A percentile compares a stretch with the other conserved stretches of the same genome.
Evolutionary conservation across 1,140 invertebrate species (phyloP).

Genomic region (Magallana angulata): DNA sequence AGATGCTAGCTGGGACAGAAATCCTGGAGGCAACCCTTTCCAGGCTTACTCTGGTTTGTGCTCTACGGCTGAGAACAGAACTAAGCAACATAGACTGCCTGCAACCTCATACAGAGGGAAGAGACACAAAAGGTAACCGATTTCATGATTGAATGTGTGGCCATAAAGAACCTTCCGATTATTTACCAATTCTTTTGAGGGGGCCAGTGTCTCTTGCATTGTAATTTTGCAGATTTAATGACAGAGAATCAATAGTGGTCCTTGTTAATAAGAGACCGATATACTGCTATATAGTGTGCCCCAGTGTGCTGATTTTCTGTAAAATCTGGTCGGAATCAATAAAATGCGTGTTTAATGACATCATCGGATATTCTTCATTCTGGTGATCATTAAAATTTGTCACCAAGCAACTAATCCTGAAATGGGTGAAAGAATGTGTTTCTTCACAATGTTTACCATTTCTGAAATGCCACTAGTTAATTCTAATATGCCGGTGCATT

Average conservation of each 20-base stretch:
- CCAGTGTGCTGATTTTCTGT: background rate
- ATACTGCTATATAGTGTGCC: slow-evolving; percentile 18
- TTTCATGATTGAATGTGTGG: slow-evolving; percentile 4
- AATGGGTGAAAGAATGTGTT: background rate
- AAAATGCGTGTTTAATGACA: slow-evolving; percentile 36
- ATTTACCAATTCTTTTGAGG: slow-evolving; percentile 28
- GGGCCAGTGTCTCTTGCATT: background rate
- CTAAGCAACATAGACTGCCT: no score
- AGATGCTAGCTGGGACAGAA: no score
- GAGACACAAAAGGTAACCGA: no score
- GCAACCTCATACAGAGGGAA: no score
- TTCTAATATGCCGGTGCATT: no score
- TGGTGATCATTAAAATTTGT: slow-evolving; percentile 32
- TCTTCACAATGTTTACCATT: no score
- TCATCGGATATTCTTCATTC: slow-evolving; percentile 27
- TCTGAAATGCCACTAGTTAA: no score
- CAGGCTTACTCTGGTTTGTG: no score
- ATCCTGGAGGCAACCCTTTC: no score
- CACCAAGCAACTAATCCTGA: slow-evolving; percentile 25
- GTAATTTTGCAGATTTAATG: slow-evolving; percentile 23
- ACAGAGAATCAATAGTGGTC: slow-evolving; percentile 27
- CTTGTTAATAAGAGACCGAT: slow-evolving; percentile 12
- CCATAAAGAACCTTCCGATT: background rate
- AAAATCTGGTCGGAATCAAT: slow-evolving; percentile 19
- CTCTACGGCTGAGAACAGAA: no score